phyloP scores from a whole-genome alignment of 2,113 vertebrate genomes.

The Mirza zaza region DNA sequence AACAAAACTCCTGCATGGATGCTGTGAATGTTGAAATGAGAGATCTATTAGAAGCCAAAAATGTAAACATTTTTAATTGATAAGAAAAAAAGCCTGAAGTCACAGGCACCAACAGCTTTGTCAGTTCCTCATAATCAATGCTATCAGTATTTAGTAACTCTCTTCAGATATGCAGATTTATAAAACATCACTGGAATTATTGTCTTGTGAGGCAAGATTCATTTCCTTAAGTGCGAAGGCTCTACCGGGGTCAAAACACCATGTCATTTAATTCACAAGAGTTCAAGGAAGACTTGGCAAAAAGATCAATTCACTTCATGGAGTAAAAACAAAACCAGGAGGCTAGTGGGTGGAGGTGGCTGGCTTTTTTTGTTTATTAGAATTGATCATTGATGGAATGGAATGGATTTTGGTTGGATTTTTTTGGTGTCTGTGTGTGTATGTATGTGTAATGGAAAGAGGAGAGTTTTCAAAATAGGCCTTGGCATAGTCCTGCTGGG shows the following conservation, averaged over 20 bases:
- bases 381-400: not conserved
- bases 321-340: not conserved
- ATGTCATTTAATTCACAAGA: not conserved
- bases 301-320: not conserved
- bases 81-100: not conserved
- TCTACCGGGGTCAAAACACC: not conserved
- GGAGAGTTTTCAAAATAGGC: not conserved
- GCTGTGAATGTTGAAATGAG: not conserved
- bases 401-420: not conserved
- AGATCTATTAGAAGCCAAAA: not conserved
- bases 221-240: not conserved
- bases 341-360: not conserved
- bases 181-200: not conserved
- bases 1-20: not conserved
- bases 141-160: not conserved
- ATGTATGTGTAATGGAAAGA: not conserved
- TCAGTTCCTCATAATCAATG: not conserved
- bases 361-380: not conserved
- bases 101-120: not conserved
- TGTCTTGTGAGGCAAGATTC: not conserved
- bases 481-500: not conserved
- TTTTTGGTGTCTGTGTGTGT: not conserved
- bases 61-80: not conserved
- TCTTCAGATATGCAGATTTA: not conserved
- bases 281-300: not conserved